phyloP scores from a whole-genome alignment of 2,797 vertebrate genomes.

The Liparis tanakae region DNA sequence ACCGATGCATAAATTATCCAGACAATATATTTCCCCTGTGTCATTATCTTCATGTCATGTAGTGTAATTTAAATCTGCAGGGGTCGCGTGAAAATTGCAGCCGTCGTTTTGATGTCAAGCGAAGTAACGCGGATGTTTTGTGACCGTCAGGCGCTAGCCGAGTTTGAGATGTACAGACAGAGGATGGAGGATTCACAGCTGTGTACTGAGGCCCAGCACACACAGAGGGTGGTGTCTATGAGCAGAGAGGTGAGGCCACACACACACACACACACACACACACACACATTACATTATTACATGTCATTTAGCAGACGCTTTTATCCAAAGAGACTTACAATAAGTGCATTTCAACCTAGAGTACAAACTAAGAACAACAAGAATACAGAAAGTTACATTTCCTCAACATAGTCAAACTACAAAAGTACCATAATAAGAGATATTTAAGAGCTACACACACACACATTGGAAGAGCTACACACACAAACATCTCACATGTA shows the following conservation, averaged over 20 bases:
- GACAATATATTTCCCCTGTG: background rate
- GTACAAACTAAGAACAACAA: too few species aligned
- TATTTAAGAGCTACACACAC: too few species aligned
- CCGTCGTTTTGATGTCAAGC: background rate
- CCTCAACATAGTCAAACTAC: too few species aligned
- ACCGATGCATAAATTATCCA: background rate
- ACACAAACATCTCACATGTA: background rate
- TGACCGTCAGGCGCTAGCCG: constrained; percentile 86
- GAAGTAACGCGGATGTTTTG: constrained; percentile 12
- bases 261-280: constrained; percentile 9
- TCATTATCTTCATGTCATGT: background rate
- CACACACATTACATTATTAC: too few species aligned
- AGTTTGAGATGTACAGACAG: constrained; percentile 96
- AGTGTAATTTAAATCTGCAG: background rate
- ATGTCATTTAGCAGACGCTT: too few species aligned
- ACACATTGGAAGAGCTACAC: too few species aligned
- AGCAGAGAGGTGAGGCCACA: constrained; percentile 74
- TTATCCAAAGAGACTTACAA: too few species aligned
- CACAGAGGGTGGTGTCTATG: constrained; percentile 96
- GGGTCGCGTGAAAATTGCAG: background rate
- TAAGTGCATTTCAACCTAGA: too few species aligned
- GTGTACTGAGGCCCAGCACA: constrained; percentile 95
- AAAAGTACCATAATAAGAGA: too few species aligned
- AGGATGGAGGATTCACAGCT: constrained; percentile 96
- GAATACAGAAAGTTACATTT: too few species aligned